A percentile compares a stretch with the other conserved stretches of the same genome.
Conservation (phyloP, 1,140 invertebrate species). For the Cotesia vestalis region DNA sequence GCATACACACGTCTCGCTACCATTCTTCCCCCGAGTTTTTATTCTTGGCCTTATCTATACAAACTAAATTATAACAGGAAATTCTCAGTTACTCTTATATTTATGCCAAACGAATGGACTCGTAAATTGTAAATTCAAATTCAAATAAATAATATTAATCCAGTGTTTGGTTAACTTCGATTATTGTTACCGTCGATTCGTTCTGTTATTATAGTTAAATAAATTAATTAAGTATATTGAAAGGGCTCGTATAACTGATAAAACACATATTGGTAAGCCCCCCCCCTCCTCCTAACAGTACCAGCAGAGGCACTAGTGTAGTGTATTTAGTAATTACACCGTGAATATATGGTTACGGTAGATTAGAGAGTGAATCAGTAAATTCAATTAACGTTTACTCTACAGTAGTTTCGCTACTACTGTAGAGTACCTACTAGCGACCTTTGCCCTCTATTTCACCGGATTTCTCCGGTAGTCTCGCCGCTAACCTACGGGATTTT, state of each 20-base stretch:
- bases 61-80: constrained; percentile 20
- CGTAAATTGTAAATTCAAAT: background rate
- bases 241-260: background rate
- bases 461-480: constrained; percentile 28
- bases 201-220: no score
- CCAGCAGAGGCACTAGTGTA: background rate
- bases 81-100: background rate
- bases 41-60: constrained; percentile 11
- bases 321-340: constrained; percentile 57
- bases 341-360: constrained; percentile 56
- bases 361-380: constrained; percentile 60
- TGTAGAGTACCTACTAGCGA: background rate
- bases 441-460: constrained; percentile 22
- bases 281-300: background rate
- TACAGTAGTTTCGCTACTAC: constrained; percentile 7
- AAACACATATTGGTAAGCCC: background rate
- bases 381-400: constrained; percentile 62
- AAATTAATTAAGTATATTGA: no score
- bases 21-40: constrained; percentile 15
- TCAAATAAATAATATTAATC: background rate
- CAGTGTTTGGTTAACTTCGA: no score
- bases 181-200: no score
- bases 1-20: constrained; percentile 25
- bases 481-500: background rate
- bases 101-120: background rate